phyloP scores from a whole-genome alignment of 1,140 invertebrate genomes.

The Drosophila baimaii region DNA sequence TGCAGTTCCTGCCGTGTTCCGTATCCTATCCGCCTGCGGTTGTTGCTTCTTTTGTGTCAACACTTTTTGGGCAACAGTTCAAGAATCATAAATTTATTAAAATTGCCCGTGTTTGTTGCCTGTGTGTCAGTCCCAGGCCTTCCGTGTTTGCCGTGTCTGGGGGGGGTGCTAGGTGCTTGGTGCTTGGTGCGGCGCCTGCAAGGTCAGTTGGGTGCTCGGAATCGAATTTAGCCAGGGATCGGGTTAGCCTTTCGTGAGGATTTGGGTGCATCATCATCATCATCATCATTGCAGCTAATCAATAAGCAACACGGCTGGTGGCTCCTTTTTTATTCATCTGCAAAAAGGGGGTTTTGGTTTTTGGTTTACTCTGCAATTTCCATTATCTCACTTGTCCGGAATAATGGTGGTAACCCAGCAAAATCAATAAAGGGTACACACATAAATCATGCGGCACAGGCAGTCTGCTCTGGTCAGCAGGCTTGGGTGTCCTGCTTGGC shows the following conservation, averaged over 20 bases:
- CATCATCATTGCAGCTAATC: slow-evolving; percentile 26
- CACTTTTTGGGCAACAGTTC: slow-evolving; percentile 47
- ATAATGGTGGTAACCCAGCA: slow-evolving; percentile 20
- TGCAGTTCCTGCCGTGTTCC: slow-evolving; percentile 33
- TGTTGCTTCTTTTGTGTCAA: slow-evolving; percentile 36
- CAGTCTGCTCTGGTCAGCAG: slow-evolving; percentile 7
- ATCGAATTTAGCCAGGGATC: slow-evolving; percentile 43
- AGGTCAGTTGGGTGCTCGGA: slow-evolving; percentile 38
- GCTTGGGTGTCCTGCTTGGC: slow-evolving; percentile 12
- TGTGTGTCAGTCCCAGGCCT: slow-evolving; percentile 12
- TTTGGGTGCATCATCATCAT: slow-evolving; percentile 36
- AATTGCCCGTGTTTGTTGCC: slow-evolving; percentile 47
- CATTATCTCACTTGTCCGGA: slow-evolving; percentile 53
- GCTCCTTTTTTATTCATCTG: slow-evolving; percentile 17
- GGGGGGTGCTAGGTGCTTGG: too few species aligned
- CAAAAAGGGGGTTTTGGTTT: slow-evolving; percentile 20
- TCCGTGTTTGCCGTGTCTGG: slow-evolving; percentile 37
- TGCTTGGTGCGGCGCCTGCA: slow-evolving; percentile 34
- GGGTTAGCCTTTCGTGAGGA: slow-evolving; percentile 40
- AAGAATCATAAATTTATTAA: slow-evolving; percentile 68
- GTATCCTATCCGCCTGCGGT: slow-evolving; percentile 4
- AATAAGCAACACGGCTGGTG: slow-evolving; percentile 23
- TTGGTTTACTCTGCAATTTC: slow-evolving; percentile 42
- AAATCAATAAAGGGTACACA: slow-evolving; percentile 70
- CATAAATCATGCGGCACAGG: slow-evolving; percentile 46